Evolutionary conservation across 2,797 vertebrate genomes (phyloP).

Genomic region (Sarcophilus harrisii): DNA sequence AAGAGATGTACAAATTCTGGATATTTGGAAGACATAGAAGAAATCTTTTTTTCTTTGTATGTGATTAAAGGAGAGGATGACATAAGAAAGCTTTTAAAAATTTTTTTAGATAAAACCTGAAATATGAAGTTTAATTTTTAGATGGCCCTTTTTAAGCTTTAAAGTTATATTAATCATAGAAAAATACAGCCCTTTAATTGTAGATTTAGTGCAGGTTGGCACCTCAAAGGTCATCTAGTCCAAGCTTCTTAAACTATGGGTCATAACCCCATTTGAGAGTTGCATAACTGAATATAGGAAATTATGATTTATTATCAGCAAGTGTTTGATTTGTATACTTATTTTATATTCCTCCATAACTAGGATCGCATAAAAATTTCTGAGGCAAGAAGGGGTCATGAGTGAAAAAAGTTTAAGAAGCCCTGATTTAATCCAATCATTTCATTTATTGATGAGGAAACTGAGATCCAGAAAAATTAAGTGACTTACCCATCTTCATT

Average conservation of each 20-base stretch:
- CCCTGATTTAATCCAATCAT: background rate
- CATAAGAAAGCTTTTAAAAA: background rate
- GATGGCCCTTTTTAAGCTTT: background rate
- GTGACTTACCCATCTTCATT: background rate
- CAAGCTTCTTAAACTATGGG: too few relatives aligned
- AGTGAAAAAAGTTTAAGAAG: too few relatives aligned
- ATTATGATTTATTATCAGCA: too few relatives aligned
- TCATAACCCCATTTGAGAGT: too few relatives aligned
- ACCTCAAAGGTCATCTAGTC: background rate
- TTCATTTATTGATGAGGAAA: background rate
- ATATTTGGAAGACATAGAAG: background rate
- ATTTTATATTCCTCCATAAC: too few relatives aligned
- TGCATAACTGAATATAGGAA: too few relatives aligned
- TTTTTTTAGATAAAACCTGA: background rate
- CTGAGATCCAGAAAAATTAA: background rate
- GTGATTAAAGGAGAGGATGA: background rate
- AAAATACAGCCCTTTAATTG: background rate
- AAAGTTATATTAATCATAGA: background rate
- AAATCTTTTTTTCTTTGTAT: background rate
- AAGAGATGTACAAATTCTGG: background rate
- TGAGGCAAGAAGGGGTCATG: too few relatives aligned
- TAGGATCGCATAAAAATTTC: too few relatives aligned
- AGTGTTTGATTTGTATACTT: too few relatives aligned
- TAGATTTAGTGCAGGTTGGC: background rate
- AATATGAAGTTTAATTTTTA: background rate